These are phyloP conservation scores for Oreocharis arfaki DNA, from an alignment of 2,113 vertebrate genomes.

Conservation along the genomic window DNA sequence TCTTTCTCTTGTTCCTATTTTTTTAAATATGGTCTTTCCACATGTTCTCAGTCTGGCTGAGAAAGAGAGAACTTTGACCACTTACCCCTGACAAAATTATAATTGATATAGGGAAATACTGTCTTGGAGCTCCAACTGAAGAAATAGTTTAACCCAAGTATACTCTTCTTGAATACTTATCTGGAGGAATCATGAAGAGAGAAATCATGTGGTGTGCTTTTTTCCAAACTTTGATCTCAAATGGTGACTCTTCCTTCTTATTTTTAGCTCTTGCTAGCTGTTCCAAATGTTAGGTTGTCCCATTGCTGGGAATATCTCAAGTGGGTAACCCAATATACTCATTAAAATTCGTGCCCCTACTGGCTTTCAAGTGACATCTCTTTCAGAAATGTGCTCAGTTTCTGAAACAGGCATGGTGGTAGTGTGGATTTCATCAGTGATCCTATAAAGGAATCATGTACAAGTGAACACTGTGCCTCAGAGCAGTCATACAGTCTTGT, in stretches of 20 bases:
- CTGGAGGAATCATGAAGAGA: too few species aligned
- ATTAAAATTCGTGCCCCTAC: neutral
- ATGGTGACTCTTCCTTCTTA: neutral
- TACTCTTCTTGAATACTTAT: neutral
- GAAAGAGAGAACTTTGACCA: neutral
- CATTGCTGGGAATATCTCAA: neutral
- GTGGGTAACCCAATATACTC: neutral
- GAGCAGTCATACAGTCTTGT: neutral
- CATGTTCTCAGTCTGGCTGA: neutral
- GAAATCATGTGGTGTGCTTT: neutral
- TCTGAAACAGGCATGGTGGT: neutral
- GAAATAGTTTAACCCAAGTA: neutral
- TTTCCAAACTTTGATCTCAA: neutral
- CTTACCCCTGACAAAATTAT: neutral
- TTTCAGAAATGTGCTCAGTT: neutral
- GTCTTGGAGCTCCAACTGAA: neutral
- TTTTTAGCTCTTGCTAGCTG: conserved; percentile 2
- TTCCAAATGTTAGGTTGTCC: neutral
- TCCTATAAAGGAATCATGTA: neutral
- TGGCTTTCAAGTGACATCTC: neutral
- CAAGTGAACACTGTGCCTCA: rapidly evolving
- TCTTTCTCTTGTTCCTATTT: neutral
- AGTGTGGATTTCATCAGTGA: neutral
- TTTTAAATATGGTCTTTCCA: neutral
- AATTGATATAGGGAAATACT: neutral